These are phyloP conservation scores for Psettodes erumei DNA, from an alignment of 2,113 vertebrate species.

Conservation along the genomic window DNA sequence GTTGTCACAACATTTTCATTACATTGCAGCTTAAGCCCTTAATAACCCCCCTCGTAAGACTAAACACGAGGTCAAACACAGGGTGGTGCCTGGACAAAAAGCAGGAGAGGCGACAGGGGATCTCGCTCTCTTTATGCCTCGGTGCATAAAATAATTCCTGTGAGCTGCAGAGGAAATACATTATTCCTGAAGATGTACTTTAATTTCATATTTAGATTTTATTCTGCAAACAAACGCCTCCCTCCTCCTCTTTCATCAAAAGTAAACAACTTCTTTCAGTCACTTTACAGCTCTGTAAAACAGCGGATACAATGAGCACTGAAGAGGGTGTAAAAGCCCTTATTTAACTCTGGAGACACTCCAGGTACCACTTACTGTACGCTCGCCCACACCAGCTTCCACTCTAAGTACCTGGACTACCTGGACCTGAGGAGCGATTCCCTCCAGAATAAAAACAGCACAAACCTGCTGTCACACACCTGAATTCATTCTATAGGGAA, in stretches of 20 bases:
- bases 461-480: not conserved
- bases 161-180: not conserved
- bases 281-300: slow-evolving; percentile 62
- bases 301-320: slow-evolving; percentile 41
- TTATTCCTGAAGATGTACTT: not conserved
- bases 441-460: slow-evolving; percentile 25
- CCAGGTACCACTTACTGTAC: slow-evolving; percentile 26
- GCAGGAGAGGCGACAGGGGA: slow-evolving; percentile 29
- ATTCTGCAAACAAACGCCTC: not conserved
- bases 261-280: slow-evolving; percentile 1
- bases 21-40: slow-evolving; percentile 74
- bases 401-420: not conserved
- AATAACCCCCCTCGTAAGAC: slow-evolving; percentile 73
- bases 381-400: not conserved
- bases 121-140: slow-evolving; percentile 2
- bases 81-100: slow-evolving; percentile 62
- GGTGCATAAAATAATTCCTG: slow-evolving; percentile 7
- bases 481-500: too few species aligned
- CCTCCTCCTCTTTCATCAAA: not conserved
- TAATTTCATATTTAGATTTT: not conserved
- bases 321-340: slow-evolving; percentile 24
- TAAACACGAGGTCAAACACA: slow-evolving; percentile 75
- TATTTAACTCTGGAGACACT: slow-evolving; percentile 49
- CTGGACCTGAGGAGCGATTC: slow-evolving; percentile 4
- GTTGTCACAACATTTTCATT: slow-evolving; percentile 82